Conservation (phyloP, 2,888 invertebrate genomes). For the Erebia ligea region DNA sequence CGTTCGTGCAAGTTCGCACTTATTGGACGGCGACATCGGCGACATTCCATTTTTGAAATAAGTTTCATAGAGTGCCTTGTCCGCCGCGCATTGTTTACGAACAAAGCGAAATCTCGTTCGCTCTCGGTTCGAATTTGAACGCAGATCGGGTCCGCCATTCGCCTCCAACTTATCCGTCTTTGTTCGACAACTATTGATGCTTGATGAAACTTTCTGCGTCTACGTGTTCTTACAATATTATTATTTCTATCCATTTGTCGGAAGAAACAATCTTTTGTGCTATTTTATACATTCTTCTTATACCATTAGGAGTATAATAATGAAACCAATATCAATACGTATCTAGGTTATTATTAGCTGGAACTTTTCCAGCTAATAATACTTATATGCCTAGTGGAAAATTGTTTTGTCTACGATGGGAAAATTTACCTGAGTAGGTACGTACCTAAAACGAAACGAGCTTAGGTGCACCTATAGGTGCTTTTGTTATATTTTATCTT, state of each 20-base stretch:
- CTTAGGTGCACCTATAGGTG: too few relatives aligned
- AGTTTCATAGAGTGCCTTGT: conserved; percentile 65
- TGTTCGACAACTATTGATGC: conserved; percentile 70
- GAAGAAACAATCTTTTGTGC: conserved; percentile 17
- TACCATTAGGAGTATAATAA: background rate
- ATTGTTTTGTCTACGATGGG: too few relatives aligned
- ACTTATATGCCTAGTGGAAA: too few relatives aligned
- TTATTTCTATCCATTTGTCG: conserved; percentile 30
- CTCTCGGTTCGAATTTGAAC: conserved; percentile 55
- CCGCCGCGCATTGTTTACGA: conserved; percentile 73
- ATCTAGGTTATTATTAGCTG: background rate
- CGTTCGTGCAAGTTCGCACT: conserved; percentile 20
- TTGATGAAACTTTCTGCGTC: conserved; percentile 64
- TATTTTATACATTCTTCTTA: background rate
- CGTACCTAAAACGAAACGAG: too few relatives aligned
- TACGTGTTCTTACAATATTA: conserved; percentile 49
- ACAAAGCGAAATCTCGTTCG: conserved; percentile 67
- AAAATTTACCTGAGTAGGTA: too few relatives aligned
- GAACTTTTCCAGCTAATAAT: background rate
- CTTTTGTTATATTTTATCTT: too few relatives aligned
- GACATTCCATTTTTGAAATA: conserved; percentile 54
- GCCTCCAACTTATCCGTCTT: conserved; percentile 68
- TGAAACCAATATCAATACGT: background rate
- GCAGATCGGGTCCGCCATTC: conserved; percentile 59
- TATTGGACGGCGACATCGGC: conserved; percentile 8